These are phyloP conservation scores for Smithornis capensis DNA, from an alignment of 2,113 vertebrate genomes.

Conservation along the genomic window DNA sequence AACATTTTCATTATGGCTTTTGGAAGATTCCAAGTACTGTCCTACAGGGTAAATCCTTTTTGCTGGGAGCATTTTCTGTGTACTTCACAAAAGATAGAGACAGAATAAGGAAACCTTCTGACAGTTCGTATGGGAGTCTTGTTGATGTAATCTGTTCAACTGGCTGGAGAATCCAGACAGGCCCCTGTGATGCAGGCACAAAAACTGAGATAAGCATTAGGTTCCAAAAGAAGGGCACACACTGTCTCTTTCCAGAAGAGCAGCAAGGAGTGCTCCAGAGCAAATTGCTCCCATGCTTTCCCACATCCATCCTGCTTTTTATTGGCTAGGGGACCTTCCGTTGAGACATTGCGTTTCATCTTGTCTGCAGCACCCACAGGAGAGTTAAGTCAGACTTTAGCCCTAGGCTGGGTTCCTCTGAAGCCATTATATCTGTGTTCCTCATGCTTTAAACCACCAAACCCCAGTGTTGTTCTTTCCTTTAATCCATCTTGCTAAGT, in stretches of 20 bases:
- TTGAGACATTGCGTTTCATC: slow-evolving; percentile 20
- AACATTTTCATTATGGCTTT: slow-evolving; percentile 20
- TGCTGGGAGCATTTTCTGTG: slow-evolving; percentile 8
- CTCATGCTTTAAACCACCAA: slow-evolving; percentile 16
- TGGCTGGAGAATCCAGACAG: not conserved
- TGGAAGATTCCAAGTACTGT: slow-evolving; percentile 6
- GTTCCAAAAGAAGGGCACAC: not conserved
- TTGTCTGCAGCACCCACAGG: slow-evolving; percentile 40
- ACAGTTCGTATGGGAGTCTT: not conserved
- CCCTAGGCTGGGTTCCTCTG: slow-evolving; percentile 34
- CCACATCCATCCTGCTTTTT: slow-evolving; percentile 16
- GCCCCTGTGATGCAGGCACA: not conserved
- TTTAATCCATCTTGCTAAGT: slow-evolving; percentile 28
- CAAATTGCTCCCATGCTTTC: slow-evolving; percentile 36
- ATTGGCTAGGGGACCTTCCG: not conserved
- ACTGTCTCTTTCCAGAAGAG: not conserved
- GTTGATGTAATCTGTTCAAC: not conserved
- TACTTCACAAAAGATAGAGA: not conserved
- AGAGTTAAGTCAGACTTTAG: slow-evolving; percentile 48
- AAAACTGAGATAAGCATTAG: not conserved
- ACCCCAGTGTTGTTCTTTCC: slow-evolving; percentile 3
- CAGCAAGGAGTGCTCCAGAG: slow-evolving; percentile 9
- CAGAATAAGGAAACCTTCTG: not conserved
- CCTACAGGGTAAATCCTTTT: not conserved
- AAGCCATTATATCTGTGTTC: slow-evolving; percentile 19